Evolutionary conservation across 1,140 invertebrate species (phyloP).

Genomic region (Polypedilum pembai): DNA sequence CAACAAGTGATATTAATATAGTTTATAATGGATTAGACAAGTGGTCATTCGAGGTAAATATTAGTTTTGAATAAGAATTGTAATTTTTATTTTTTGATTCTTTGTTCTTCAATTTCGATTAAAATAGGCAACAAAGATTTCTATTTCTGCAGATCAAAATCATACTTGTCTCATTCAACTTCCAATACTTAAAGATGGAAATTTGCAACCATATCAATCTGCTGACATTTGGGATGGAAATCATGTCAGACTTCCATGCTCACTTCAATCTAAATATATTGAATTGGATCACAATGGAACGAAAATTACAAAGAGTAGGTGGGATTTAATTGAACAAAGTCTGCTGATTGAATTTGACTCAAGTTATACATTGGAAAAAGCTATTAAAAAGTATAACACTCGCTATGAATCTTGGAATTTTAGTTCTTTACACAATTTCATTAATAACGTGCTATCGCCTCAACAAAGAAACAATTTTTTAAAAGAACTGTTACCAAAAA

Average conservation of each 20-base stretch:
- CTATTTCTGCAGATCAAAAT: constrained; percentile 32
- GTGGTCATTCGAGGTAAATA: no score
- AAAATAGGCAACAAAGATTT: no score
- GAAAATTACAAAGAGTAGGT: constrained; percentile 52
- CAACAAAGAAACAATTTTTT: constrained; percentile 71
- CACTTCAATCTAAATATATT: constrained; percentile 58
- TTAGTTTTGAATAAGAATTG: no score
- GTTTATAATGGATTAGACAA: no score
- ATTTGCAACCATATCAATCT: constrained; percentile 57
- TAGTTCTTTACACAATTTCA: constrained; percentile 60
- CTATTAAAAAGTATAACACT: constrained; percentile 70
- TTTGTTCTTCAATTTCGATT: no score
- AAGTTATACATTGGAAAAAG: constrained; percentile 60
- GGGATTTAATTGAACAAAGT: constrained; percentile 67
- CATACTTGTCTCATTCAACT: constrained; percentile 52
- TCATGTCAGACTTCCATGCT: constrained; percentile 80
- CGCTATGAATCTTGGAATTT: constrained; percentile 66
- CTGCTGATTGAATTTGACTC: constrained; percentile 57
- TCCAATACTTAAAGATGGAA: constrained; percentile 41
- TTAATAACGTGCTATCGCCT: constrained; percentile 50
- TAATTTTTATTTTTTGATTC: no score
- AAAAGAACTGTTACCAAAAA: constrained; percentile 62
- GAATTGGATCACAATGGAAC: constrained; percentile 47
- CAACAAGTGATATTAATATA: no score
- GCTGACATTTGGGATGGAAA: constrained; percentile 67